Evolutionary conservation across 2,113 vertebrate species (phyloP).

Genomic region (Engraulis encrasicolus): DNA sequence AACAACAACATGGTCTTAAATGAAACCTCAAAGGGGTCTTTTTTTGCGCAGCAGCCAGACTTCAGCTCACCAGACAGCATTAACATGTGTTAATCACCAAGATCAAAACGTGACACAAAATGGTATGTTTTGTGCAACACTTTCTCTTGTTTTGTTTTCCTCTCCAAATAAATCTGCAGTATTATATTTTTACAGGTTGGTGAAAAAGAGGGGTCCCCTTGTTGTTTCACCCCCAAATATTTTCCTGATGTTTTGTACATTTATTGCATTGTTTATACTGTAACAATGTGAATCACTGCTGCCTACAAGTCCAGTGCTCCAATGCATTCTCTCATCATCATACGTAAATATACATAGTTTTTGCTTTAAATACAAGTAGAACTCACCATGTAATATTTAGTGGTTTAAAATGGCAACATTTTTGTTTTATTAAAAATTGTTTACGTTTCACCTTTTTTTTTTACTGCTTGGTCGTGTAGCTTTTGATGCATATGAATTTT

Average conservation of each 20-base stretch:
- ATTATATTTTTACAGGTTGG: slow-evolving; percentile 14
- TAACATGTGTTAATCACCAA: slow-evolving; percentile 1
- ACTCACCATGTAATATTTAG: slow-evolving; percentile 13
- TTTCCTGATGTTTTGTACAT: slow-evolving; percentile 9
- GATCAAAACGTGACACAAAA: neutral
- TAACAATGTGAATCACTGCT: slow-evolving; percentile 14
- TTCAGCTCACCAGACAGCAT: neutral
- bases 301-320: neutral
- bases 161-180: slow-evolving; percentile 10
- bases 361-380: slow-evolving; percentile 2
- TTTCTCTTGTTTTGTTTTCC: neutral
- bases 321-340: neutral
- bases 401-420: slow-evolving; percentile 6
- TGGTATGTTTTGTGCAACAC: neutral
- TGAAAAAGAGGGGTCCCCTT: neutral
- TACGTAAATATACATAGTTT: neutral
- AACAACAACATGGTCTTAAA: neutral
- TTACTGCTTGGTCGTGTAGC: slow-evolving; percentile 43
- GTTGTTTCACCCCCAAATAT: neutral
- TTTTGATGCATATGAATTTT: slow-evolving; percentile 39
- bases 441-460: slow-evolving; percentile 24
- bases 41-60: neutral
- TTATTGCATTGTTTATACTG: neutral
- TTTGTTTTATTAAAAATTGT: neutral
- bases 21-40: neutral